These are phyloP conservation scores for Sebastolobus alascanus DNA, from an alignment of 2,797 vertebrate genomes.

Conservation along the genomic window DNA sequence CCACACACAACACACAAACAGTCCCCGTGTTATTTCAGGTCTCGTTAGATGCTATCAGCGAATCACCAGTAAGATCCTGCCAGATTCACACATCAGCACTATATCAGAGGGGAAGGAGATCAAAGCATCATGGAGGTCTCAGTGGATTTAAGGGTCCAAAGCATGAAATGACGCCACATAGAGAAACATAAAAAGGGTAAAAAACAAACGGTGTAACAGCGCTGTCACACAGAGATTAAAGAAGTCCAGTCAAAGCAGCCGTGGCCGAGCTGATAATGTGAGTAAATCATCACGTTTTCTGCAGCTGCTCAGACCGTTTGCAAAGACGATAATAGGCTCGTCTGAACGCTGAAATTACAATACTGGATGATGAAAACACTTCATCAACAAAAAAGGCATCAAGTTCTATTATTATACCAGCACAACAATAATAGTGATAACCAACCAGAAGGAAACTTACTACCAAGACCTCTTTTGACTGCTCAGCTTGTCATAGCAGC, in stretches of 20 bases:
- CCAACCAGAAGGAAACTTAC: background rate
- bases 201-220: slow-evolving; percentile 13
- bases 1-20: slow-evolving; percentile 27
- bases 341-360: slow-evolving; percentile 36
- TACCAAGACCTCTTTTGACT: slow-evolving; percentile 13
- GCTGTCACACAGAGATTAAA: slow-evolving; percentile 13
- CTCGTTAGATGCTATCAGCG: slow-evolving; percentile 30
- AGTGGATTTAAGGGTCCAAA: slow-evolving; percentile 22
- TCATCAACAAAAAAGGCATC: slow-evolving; percentile 3
- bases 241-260: background rate
- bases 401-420: slow-evolving; percentile 3
- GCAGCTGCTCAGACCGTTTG: slow-evolving; percentile 43
- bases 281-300: slow-evolving; percentile 30
- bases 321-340: slow-evolving; percentile 34
- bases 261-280: background rate
- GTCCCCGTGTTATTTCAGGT: slow-evolving; percentile 28
- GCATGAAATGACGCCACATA: slow-evolving; percentile 27
- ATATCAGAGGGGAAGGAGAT: slow-evolving; percentile 29
- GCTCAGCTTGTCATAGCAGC: slow-evolving; percentile 33
- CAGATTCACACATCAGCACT: slow-evolving; percentile 23
- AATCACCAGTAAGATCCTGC: slow-evolving; percentile 38
- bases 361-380: slow-evolving; percentile 14
- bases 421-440: slow-evolving; percentile 1
- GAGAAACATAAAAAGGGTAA: background rate
- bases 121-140: slow-evolving; percentile 35